A percentile compares a stretch with the other conserved stretches of the same genome.
Evolutionary conservation across 1,140 invertebrate species (phyloP).

Genomic region (Eurosta solidaginis): DNA sequence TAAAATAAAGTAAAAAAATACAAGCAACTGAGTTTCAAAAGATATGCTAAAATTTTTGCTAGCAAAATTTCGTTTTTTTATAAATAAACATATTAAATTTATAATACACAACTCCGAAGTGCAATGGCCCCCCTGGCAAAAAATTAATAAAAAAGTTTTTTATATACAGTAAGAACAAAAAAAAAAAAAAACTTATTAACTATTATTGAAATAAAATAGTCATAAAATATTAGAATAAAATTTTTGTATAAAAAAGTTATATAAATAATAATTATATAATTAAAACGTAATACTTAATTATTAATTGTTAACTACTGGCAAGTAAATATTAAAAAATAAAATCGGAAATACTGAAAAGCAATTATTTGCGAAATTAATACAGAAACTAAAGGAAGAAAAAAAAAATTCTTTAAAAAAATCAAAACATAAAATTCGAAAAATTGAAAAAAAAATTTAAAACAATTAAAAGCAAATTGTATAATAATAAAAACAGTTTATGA

Average conservation of each 20-base stretch:
- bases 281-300: background rate
- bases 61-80: no score
- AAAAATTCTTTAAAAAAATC: background rate
- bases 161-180: no score
- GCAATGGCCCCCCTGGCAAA: constrained; percentile 26
- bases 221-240: background rate
- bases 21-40: background rate
- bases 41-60: no score
- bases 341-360: no score
- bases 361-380: no score
- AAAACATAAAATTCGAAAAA: background rate
- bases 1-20: background rate
- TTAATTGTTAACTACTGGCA: constrained; percentile 4
- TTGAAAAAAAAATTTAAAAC: background rate
- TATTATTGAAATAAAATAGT: background rate
- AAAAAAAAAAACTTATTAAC: background rate
- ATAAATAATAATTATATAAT: background rate
- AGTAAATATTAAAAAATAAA: no score
- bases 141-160: constrained; percentile 13
- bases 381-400: background rate
- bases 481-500: no score
- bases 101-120: constrained; percentile 21
- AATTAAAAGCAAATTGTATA: background rate
- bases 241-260: background rate
- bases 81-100: background rate